Evolutionary conservation across 2,888 invertebrate species (phyloP).

Genomic region (Drosophila pegasa): DNA sequence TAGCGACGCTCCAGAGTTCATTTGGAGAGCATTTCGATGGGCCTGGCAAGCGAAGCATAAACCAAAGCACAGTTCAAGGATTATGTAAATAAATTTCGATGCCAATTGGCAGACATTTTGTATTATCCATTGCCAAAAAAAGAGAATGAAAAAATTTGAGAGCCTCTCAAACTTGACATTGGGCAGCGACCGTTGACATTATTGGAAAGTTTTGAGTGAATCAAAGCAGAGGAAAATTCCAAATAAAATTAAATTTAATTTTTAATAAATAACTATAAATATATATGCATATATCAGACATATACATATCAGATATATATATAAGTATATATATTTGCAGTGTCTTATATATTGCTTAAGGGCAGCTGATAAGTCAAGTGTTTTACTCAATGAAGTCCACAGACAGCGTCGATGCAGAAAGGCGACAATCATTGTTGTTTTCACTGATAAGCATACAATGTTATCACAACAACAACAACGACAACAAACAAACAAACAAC

Average conservation of each 20-base stretch:
- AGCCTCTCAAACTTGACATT: background rate
- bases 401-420: background rate
- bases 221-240: background rate
- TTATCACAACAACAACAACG: constrained; percentile 2
- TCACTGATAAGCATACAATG: constrained; percentile 4
- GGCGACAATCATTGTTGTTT: constrained; percentile 1
- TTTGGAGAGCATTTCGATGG: constrained; percentile 2
- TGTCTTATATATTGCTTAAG: constrained; percentile 1
- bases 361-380: constrained; percentile 4
- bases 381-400: constrained; percentile 7
- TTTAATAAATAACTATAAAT: background rate
- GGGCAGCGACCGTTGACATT: background rate
- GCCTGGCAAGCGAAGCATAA: background rate
- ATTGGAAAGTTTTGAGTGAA: constrained; percentile 14
- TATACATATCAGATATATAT: background rate
- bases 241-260: background rate
- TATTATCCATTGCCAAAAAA: constrained; percentile 19
- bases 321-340: background rate
- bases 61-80: constrained; percentile 29
- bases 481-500: background rate
- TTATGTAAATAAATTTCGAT: constrained; percentile 6
- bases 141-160: background rate
- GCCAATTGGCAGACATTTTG: constrained; percentile 22
- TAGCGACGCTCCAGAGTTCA: constrained; percentile 8
- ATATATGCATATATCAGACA: no score